Evolutionary conservation across 1,140 invertebrate species (phyloP).

Genomic region (Vanessa tameamea): DNA sequence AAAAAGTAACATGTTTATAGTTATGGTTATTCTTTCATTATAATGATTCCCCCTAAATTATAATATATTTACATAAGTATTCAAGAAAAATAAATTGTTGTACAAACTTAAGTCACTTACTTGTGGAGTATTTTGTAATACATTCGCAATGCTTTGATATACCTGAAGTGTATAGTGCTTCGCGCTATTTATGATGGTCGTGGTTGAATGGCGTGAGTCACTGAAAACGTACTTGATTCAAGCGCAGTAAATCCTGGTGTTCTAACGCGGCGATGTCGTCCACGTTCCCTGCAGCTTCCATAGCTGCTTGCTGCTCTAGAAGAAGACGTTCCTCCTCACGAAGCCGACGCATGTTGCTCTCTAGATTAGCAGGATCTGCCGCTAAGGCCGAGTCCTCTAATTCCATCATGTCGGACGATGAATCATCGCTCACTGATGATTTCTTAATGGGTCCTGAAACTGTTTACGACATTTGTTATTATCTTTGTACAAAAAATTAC

Average conservation of each 20-base stretch:
- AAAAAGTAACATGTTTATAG: not conserved
- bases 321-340: conserved; percentile 86
- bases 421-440: conserved; percentile 94
- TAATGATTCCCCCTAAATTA: no score
- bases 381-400: conserved; percentile 93
- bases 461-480: conserved; percentile 66
- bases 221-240: conserved; percentile 59
- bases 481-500: not conserved
- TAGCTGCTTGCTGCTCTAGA: conserved; percentile 56
- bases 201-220: not conserved
- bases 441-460: conserved; percentile 87
- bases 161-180: not conserved
- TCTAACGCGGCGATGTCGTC: conserved; percentile 84
- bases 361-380: conserved; percentile 82
- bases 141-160: not conserved
- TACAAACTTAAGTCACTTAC: no score
- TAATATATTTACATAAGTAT: no score
- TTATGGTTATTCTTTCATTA: no score
- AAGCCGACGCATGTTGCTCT: conserved; percentile 81
- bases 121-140: not conserved
- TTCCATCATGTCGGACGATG: conserved; percentile 97
- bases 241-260: conserved; percentile 78
- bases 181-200: not conserved
- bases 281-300: conserved; percentile 56
- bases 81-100: no score